phyloP scores from a whole-genome alignment of 2,113 vertebrate species.

The Lates calcarifer region DNA sequence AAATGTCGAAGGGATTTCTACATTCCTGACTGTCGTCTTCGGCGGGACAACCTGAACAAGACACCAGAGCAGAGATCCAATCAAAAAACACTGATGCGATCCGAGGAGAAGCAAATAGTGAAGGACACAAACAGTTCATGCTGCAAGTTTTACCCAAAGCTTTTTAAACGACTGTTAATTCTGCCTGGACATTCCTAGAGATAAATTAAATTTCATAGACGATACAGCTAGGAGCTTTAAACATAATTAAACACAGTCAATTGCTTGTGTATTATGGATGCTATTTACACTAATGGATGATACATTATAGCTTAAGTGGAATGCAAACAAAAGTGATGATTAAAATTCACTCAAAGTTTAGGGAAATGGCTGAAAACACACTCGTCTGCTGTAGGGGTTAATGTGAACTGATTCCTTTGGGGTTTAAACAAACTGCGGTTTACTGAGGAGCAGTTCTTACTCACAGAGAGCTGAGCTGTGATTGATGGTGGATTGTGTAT shows the following conservation, averaged over 20 bases:
- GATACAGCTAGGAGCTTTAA: neutral
- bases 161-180: neutral
- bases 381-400: neutral
- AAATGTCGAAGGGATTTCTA: slow-evolving; percentile 83
- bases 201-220: neutral
- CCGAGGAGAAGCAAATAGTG: neutral
- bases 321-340: no score
- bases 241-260: neutral
- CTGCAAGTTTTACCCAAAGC: neutral
- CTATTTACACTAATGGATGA: neutral
- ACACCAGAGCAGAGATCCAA: neutral
- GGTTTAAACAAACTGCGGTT: neutral
- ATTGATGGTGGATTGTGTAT: slow-evolving; percentile 7
- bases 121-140: neutral
- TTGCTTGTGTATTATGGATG: neutral
- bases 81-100: neutral
- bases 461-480: neutral
- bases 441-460: neutral
- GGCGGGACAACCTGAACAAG: slow-evolving; percentile 88
- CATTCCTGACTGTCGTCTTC: slow-evolving; percentile 81
- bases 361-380: neutral
- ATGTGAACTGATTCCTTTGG: neutral
- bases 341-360: neutral
- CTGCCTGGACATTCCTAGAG: neutral
- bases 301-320: neutral